Evolutionary conservation across 2,888 invertebrate genomes (phyloP), one percentile per base, ranked within the genome.

Genomic region (Hirtodrosophila duncani): DNA sequence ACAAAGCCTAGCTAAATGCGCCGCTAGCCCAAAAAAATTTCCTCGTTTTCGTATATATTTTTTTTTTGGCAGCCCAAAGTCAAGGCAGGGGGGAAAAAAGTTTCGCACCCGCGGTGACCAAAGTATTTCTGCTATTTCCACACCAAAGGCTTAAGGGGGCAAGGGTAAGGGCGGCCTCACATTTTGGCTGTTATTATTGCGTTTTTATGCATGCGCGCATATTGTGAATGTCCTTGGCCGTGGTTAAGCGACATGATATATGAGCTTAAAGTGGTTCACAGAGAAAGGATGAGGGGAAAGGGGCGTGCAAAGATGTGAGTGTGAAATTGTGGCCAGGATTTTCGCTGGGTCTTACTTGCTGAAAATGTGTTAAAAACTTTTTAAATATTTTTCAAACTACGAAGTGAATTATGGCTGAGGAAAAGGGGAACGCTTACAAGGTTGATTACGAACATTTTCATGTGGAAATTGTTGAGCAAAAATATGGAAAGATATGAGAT

Each of bases 181-280:
- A n/a, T 55, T 66, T 63, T 31, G 51, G 50, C 63, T 62, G 69
- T 65, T 80, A 68, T 74, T 74, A 80, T 74, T 74, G 74, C 70
- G 78, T 78, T 81, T 78, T 74, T 78, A 74, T 74, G 74, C 81
- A 72, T 78, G 66, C 74, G 63, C 66, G 74, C 78, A 74, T 81
- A 81, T 72, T 71, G 74, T 62, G 75, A 81, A 67, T 78, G 82
- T 79, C 78, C 78, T 79, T 79, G 82, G 78, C 78, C 67, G 62
- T 70, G 75, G 48, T 60, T 55, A 67, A 69, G 46, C 42, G 51
- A 60, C 57, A 67, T 80, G 81, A 72, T 80, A 71, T 80, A 72
- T 67, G 69, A 44, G 42, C 63, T 74, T 79, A 57, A 80, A 77
- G 68, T 58, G 51, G 67, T 50, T 56, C 71, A 57, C 51, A 65